Conservation (phyloP, 2,888 invertebrate species). For the Zygogramma bicolorata region DNA sequence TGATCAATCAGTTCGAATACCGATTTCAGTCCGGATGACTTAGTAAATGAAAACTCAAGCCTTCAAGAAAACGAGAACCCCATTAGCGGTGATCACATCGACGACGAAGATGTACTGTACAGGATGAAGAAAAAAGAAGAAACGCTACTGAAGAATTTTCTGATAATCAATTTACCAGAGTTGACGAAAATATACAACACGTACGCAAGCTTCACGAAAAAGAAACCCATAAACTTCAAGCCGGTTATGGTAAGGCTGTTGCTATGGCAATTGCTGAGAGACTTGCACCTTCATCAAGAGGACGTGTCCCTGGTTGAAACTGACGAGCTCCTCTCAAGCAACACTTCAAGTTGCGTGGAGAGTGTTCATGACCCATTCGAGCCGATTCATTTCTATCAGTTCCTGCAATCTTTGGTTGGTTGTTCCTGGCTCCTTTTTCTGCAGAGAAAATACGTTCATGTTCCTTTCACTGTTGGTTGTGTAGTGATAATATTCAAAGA, state of each 20-base stretch:
- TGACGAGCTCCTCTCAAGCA: conserved; percentile 68
- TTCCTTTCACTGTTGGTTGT: conserved; percentile 67
- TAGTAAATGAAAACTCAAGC: not conserved
- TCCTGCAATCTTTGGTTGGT: conserved; percentile 70
- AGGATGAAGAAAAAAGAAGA: conserved; percentile 63
- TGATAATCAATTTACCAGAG: conserved; percentile 67
- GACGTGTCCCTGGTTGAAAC: conserved; percentile 68
- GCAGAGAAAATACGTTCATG: conserved; percentile 48
- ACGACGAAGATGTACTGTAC: not conserved
- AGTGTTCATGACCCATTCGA: conserved; percentile 71
- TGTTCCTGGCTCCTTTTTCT: conserved; percentile 64
- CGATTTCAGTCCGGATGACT: not conserved
- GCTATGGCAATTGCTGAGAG: conserved; percentile 74
- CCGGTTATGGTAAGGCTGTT: conserved; percentile 69
- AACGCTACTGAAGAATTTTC: conserved; percentile 66
- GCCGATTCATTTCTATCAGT: conserved; percentile 74
- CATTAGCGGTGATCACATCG: not conserved
- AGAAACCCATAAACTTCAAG: conserved; percentile 51
- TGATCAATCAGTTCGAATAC: not conserved
- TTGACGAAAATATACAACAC: conserved; percentile 69
- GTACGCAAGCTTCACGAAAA: conserved; percentile 67
- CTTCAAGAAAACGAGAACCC: too few relatives aligned
- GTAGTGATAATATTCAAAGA: conserved; percentile 69
- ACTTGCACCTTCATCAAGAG: conserved; percentile 68
- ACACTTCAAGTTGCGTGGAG: conserved; percentile 67